Percentiles rank a stretch among this genome's conserved stretches.
Conservation (phyloP, 2,888 invertebrate genomes). For the Dryobota labecula region DNA sequence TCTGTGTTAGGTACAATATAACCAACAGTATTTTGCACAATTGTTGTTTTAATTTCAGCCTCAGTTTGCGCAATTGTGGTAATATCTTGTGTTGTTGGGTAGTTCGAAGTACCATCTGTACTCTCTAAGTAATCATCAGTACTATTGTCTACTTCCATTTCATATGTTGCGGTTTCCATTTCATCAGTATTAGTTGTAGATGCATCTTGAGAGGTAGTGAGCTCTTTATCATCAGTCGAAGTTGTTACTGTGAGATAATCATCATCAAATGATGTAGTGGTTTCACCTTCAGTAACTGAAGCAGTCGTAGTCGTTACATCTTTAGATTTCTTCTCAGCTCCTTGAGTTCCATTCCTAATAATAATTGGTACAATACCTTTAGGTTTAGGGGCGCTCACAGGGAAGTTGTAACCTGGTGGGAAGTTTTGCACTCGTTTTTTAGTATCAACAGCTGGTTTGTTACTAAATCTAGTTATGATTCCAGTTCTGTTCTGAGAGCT, state of each 20-base stretch:
- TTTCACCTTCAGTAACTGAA: conserved; percentile 70
- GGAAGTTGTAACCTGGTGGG: conserved; percentile 80
- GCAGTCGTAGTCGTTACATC: conserved; percentile 70
- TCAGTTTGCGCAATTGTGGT: conserved; percentile 71
- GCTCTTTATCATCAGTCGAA: conserved; percentile 65
- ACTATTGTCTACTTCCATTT: conserved; percentile 81
- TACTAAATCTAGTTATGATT: conserved; percentile 78
- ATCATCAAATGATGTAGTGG: conserved; percentile 77
- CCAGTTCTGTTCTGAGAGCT: conserved; percentile 79
- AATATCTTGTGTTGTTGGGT: conserved; percentile 76
- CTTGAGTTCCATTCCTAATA: conserved; percentile 62
- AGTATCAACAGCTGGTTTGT: conserved; percentile 76
- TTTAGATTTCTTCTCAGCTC: conserved; percentile 70
- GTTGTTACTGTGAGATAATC: conserved; percentile 82
- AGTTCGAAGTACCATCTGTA: conserved; percentile 76
- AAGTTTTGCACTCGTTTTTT: conserved; percentile 87
- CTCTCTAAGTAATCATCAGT: conserved; percentile 85
- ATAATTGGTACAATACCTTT: conserved; percentile 40
- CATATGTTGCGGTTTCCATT: conserved; percentile 75
- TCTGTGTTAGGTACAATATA: conserved; percentile 68
- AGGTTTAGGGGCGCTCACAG: conserved; percentile 60
- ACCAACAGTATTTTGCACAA: conserved; percentile 50
- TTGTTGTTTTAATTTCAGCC: conserved; percentile 58
- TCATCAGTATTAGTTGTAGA: conserved; percentile 75
- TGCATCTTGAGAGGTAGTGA: conserved; percentile 71